Evolutionary conservation across 64 coral and sea anemone species (phyloP).

Genomic region (Porites lutea): DNA sequence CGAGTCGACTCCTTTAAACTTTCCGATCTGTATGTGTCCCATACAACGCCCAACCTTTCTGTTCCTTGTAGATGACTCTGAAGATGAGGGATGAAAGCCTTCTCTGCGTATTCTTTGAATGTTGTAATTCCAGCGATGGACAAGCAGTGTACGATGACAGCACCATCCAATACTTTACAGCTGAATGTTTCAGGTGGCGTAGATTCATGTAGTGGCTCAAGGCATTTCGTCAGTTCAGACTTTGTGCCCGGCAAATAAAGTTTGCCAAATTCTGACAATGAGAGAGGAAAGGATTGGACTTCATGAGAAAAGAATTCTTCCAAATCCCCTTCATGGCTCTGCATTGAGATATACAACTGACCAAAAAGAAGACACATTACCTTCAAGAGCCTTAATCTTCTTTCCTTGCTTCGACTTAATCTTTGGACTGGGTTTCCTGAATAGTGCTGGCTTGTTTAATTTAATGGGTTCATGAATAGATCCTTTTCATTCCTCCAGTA

Average conservation of each 20-base stretch:
- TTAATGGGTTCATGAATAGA: not conserved
- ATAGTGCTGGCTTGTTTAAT: too few relatives aligned
- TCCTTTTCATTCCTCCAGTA: conserved; percentile 34
- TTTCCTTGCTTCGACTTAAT: too few relatives aligned
- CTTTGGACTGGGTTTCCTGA: too few relatives aligned
- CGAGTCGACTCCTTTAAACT: not conserved
- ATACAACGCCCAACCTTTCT: not conserved
- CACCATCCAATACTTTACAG: conserved; percentile 40
- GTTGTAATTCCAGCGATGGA: not conserved
- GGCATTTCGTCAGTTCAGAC: conserved; percentile 47
- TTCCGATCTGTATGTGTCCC: not conserved
- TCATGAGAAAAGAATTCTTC: conserved; percentile 54
- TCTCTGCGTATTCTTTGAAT: conserved; percentile 34
- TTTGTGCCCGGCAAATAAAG: conserved; percentile 53
- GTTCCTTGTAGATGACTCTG: not conserved
- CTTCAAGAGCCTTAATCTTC: too few relatives aligned
- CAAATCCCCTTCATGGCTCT: conserved; percentile 23
- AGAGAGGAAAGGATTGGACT: conserved; percentile 55
- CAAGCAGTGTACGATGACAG: conserved; percentile 29
- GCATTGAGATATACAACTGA: conserved; percentile 30
- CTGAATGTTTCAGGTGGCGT: not conserved
- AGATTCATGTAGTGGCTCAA: not conserved
- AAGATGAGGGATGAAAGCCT: conserved; percentile 30
- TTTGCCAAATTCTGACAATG: conserved; percentile 68
- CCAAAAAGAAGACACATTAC: too few relatives aligned